Evolutionary conservation across 2,888 invertebrate species (phyloP), one percentile per base, ranked within the genome.

Genomic region (Timema cristinae): DNA sequence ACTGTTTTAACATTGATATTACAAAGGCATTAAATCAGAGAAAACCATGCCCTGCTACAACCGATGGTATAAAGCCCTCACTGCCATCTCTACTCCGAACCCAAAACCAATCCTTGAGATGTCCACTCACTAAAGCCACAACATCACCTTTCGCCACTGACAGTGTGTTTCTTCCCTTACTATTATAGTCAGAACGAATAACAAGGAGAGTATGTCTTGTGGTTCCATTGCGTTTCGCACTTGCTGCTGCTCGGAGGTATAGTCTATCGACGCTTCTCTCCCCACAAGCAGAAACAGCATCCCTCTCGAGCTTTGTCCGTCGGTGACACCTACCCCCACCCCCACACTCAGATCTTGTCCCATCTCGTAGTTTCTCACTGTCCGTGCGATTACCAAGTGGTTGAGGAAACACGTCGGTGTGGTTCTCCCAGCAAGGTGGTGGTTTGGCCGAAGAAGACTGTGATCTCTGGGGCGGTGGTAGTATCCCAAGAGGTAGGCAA

Each of bases 401-500:
- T 69, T 89, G 89, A 4, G 93, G 93, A 80, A 92, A 93, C 72
- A 93, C 88, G 80, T 93, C 92, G 0, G 91, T 90, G 77, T 90
- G 91, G 77, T 91, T 91, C 79, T 93, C 93, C 92, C 93, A 93
- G 78, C 92, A 92, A 0, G 89, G 91, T 0, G 86, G 87, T 68
- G 88, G 87, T 77, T 87, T 88, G 75, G 86, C 84, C 6, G 82
- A 77, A 74, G 82, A 79, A 48, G 47, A 48, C 81, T 81, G 69
- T 81, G 81, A 59, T 32, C 77, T 76, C 47, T 71, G 68, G 50
- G 16, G 80, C 63, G 85, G 86, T 6, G 91, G 91, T 74, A 91
- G 79, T 76, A 91, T 90, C 49, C 93, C 93, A 69, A 94, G 81
- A 2, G 93, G 93, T 75, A 93, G 80, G 79, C 93, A 93, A 5